These are phyloP conservation scores for Cataglyphis cursor DNA, from an alignment of 2,888 invertebrate species.

Conservation along the genomic window DNA sequence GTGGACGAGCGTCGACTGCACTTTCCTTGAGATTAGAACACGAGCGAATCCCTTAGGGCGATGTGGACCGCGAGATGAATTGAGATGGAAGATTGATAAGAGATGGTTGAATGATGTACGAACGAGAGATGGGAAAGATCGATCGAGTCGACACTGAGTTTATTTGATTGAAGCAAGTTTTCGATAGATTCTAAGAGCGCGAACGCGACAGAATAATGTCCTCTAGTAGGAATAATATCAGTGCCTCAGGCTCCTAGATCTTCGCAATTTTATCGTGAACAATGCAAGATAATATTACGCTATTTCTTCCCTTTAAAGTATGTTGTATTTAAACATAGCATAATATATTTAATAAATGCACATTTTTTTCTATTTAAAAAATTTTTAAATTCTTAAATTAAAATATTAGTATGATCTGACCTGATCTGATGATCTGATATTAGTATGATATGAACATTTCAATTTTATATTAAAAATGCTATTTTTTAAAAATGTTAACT, in stretches of 20 bases:
- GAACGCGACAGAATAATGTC: constrained; percentile 7
- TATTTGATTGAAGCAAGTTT: constrained; percentile 46
- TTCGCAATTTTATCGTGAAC: constrained; percentile 19
- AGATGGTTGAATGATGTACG: constrained; percentile 63
- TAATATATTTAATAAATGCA: background rate
- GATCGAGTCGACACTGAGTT: constrained; percentile 41
- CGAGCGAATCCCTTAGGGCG: constrained; percentile 52
- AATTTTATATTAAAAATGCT: background rate
- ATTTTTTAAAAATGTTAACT: background rate
- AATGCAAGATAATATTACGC: background rate
- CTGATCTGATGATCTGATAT: background rate
- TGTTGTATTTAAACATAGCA: background rate
- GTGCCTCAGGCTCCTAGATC: background rate
- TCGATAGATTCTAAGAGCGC: constrained; percentile 40
- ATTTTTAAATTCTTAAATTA: background rate
- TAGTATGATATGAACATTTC: background rate
- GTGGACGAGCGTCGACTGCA: constrained; percentile 54
- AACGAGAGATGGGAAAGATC: constrained; percentile 27
- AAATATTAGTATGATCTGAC: background rate
- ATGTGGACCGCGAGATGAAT: constrained; percentile 28
- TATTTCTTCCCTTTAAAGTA: constrained; percentile 7
- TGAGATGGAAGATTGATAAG: constrained; percentile 77
- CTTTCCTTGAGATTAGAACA: constrained; percentile 73
- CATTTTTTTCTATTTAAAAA: background rate
- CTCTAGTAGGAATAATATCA: constrained; percentile 12